Percentiles rank a stretch among this genome's conserved stretches.
These are phyloP conservation scores for Halcyon malimbica DNA, from an alignment of 2,113 vertebrate species.

Conservation along the genomic window DNA sequence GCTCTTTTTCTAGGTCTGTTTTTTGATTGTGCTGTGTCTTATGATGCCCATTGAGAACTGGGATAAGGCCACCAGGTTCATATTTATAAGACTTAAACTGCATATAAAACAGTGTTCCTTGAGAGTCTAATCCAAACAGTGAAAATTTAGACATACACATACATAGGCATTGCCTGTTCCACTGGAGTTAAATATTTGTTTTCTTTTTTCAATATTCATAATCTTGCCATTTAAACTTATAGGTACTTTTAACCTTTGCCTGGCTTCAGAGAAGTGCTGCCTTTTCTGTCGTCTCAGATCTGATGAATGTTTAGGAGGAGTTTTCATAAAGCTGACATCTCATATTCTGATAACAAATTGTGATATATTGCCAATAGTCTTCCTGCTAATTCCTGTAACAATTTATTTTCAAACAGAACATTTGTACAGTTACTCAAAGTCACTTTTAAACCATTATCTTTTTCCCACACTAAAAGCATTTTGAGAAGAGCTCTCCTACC, in stretches of 20 bases:
- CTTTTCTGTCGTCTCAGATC: neutral
- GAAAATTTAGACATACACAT: neutral
- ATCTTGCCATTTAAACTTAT: neutral
- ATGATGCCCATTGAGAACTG: neutral
- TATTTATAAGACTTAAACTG: neutral
- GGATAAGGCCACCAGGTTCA: neutral
- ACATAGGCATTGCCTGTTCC: accelerated
- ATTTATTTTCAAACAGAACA: neutral
- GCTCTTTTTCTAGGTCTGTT: neutral
- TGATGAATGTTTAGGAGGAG: neutral
- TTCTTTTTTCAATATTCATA: neutral
- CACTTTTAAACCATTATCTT: neutral
- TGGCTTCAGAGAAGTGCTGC: neutral
- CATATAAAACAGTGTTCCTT: neutral
- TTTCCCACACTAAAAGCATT: neutral
- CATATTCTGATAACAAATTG: neutral
- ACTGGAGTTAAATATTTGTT: neutral
- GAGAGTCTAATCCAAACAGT: neutral
- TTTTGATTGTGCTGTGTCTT: neutral
- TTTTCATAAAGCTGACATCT: neutral
- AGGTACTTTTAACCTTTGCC: neutral
- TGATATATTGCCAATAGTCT: neutral
- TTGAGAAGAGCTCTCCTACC: neutral
- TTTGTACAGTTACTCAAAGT: neutral
- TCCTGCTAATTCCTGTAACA: neutral